Conservation (phyloP, 1,140 invertebrate genomes). For the Drosophila lowei region DNA sequence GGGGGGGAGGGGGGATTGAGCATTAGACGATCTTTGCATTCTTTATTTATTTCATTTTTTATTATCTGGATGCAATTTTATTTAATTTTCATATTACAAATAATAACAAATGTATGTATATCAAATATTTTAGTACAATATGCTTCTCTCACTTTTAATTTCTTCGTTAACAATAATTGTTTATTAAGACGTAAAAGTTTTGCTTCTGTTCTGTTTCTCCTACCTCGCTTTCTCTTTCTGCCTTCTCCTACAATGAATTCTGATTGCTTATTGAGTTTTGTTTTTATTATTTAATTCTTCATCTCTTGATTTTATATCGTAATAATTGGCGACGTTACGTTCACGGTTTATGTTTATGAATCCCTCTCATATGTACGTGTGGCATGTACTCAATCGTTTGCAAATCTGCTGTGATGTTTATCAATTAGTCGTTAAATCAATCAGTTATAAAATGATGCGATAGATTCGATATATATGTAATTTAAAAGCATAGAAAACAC, state of each 20-base stretch:
- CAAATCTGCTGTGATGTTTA: conserved; percentile 63
- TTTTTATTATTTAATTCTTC: conserved; percentile 37
- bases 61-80: conserved; percentile 82
- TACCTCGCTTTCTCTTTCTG: conserved; percentile 30
- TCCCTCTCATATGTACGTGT: conserved; percentile 33
- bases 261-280: conserved; percentile 29
- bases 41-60: conserved; percentile 68
- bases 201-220: conserved; percentile 44
- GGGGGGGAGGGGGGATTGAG: conserved; percentile 1
- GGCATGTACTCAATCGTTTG: conserved; percentile 30
- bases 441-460: conserved; percentile 43
- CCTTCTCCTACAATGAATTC: conserved; percentile 44
- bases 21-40: conserved; percentile 52
- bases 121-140: conserved; percentile 82
- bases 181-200: conserved; percentile 75
- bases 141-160: conserved; percentile 69
- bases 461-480: conserved; percentile 49
- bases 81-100: conserved; percentile 81
- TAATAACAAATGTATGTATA: conserved; percentile 81
- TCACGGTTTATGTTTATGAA: conserved; percentile 66
- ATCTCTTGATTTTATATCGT: conserved; percentile 51
- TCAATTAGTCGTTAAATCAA: conserved; percentile 43
- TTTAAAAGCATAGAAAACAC: conserved; percentile 58
- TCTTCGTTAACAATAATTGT: conserved; percentile 78
- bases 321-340: conserved; percentile 79